Evolutionary conservation across 2,113 vertebrate genomes (phyloP).

Genomic region (Rhabdornis inornatus): DNA sequence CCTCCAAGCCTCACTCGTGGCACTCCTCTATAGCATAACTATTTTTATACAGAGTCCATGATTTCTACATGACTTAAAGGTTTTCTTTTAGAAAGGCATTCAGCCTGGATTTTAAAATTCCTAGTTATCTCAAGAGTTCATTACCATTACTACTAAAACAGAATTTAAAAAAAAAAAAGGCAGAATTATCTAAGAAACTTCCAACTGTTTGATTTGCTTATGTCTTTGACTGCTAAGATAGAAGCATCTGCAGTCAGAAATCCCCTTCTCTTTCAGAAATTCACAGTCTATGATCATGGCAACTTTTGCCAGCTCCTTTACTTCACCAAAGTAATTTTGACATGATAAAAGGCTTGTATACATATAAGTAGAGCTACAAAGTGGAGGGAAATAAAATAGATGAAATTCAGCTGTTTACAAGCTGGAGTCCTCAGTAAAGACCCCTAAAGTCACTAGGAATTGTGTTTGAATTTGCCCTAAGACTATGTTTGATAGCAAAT

Average conservation of each 20-base stretch:
- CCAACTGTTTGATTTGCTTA: not conserved
- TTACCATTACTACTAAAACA: not conserved
- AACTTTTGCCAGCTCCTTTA: not conserved
- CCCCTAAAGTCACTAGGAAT: not conserved
- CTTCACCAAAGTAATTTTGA: not conserved
- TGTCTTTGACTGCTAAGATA: not conserved
- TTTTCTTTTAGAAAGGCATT: not conserved
- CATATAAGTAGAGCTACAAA: not conserved
- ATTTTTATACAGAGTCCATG: not conserved
- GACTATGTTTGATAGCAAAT: not conserved
- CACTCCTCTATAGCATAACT: not conserved
- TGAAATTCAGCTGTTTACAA: not conserved
- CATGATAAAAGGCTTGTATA: not conserved
- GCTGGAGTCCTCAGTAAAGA: not conserved
- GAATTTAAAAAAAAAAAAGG: not conserved
- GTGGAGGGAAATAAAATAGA: not conserved
- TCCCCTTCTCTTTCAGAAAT: not conserved
- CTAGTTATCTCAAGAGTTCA: not conserved
- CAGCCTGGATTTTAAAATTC: not conserved
- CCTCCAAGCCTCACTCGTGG: not conserved
- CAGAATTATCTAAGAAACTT: not conserved
- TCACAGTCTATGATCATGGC: not conserved
- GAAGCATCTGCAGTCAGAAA: not conserved
- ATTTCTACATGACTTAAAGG: not conserved
- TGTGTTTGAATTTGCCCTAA: not conserved